Base-by-base conservation (phyloP, 2,888 invertebrate species). In the Campoplex capitator region DNA sequence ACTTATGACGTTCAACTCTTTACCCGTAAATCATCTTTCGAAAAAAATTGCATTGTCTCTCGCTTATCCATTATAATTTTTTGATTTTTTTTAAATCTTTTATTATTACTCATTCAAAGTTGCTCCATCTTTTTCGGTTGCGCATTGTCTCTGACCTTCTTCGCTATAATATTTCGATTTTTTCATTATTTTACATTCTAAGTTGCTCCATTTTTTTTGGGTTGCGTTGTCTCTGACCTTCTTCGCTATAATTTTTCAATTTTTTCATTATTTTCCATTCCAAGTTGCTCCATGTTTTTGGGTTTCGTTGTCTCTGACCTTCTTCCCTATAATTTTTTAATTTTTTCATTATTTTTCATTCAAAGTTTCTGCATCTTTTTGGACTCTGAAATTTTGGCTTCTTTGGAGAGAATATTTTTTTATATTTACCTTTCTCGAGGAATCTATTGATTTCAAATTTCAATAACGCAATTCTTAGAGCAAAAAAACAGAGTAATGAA, bases 11-110 rank as follows among this genome's bases (percentile, higher is more conserved):
- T 28, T 23, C n/a, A 56, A 13, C 38, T 8, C 38, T 38, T 74
- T 74, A 23, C 13, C 13, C 74, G 38, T 74, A 56, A 74, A 74
- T 74, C 54, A 35, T 74, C 23, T 38, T 74, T 35, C 42, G 51
- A 71, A 71, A 11, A 51, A 74, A 74, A 74, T 56, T 76, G 56
- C 62, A 62, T 76, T 76, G 28, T 62, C 45, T 28, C 38, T 18
- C 45, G 51, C 54, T 18, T 51, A 2, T 13, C 35, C 6, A 2
- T 32, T 73, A 32, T 0, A 18, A 8, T 35, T 18, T 73, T 35
- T 32, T 18, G 11, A 1, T 70, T 70, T 13, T 23, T 23, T 23
- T 23, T 23, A n/a, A n/a, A 23, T 23, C 23, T 23, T 23, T 23
- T 23, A 23, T 23, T 38, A 28, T 42, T 45, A 0, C 23, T n/a